phyloP scores from a whole-genome alignment of 1,140 invertebrate species.

The Camponotus pennsylvanicus region DNA sequence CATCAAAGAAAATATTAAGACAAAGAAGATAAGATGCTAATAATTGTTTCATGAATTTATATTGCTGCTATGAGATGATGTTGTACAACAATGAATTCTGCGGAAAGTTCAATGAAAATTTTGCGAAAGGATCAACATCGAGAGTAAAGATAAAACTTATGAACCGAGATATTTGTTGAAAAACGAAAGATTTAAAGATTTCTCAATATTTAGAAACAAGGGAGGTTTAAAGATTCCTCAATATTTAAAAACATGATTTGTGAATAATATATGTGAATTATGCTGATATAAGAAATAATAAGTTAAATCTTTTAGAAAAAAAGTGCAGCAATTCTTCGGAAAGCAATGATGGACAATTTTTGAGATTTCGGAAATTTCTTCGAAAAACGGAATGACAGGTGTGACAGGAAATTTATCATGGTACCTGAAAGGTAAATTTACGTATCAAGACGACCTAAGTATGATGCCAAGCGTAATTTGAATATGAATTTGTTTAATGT shows the following conservation, averaged over 20 bases:
- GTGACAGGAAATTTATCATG: conserved; percentile 20
- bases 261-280: not conserved
- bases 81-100: conserved; percentile 5
- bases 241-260: not conserved
- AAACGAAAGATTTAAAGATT: not conserved
- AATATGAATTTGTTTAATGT: conserved; percentile 33
- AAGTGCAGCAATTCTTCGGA: not conserved
- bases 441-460: conserved; percentile 45
- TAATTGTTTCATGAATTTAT: conserved; percentile 40
- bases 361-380: not conserved
- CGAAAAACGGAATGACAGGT: conserved; percentile 8
- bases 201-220: not conserved
- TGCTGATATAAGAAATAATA: not conserved
- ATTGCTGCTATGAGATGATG: conserved; percentile 1
- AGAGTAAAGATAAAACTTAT: conserved; percentile 14
- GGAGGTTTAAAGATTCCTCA: not conserved
- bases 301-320: not conserved
- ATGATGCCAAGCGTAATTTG: conserved; percentile 30
- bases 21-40: conserved; percentile 5
- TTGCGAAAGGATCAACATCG: not conserved
- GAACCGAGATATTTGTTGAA: not conserved
- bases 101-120: no score
- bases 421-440: not conserved
- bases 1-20: conserved; percentile 21
- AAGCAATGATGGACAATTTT: conserved; percentile 22